A percentile compares a stretch with the other conserved stretches of the same genome.
These are phyloP conservation scores for Tokudaia tokunoshimensis DNA, from an alignment of 2,797 vertebrate genomes.

Conservation along the genomic window DNA sequence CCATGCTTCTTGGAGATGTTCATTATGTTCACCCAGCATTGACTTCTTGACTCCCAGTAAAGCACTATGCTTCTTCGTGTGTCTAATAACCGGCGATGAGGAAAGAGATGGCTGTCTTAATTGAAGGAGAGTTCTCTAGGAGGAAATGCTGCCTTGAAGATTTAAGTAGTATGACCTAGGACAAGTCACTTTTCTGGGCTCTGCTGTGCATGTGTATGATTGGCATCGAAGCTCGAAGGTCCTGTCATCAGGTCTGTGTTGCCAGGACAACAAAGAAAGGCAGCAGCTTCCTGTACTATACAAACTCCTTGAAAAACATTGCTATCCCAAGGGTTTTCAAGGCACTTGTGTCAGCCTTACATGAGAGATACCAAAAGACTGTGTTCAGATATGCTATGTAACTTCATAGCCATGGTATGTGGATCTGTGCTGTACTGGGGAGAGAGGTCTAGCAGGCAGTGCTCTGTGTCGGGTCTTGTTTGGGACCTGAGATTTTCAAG, in stretches of 20 bases:
- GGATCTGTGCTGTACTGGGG: neutral
- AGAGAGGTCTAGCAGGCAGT: neutral
- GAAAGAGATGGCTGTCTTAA: neutral
- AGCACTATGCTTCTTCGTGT: neutral
- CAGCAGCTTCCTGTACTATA: neutral
- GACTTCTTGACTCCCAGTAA: neutral
- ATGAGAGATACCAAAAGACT: neutral
- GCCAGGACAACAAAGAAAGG: neutral
- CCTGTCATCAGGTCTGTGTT: neutral
- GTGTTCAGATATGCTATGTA: neutral
- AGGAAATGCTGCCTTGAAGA: neutral
- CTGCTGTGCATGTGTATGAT: neutral
- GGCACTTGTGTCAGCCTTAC: neutral
- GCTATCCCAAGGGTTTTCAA: neutral
- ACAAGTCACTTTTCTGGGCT: constrained; percentile 8
- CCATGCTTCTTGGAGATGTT: neutral
- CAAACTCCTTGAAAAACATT: constrained; percentile 7
- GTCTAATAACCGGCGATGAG: neutral
- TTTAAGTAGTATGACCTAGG: neutral
- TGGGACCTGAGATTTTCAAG: neutral
- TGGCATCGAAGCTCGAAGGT: neutral
- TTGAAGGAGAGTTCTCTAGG: neutral
- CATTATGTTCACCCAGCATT: fast-evolving
- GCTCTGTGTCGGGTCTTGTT: neutral
- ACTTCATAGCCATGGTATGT: neutral